These are phyloP conservation scores for Apogon talboti DNA, from an alignment of 2,797 vertebrate genomes.

Conservation along the genomic window DNA sequence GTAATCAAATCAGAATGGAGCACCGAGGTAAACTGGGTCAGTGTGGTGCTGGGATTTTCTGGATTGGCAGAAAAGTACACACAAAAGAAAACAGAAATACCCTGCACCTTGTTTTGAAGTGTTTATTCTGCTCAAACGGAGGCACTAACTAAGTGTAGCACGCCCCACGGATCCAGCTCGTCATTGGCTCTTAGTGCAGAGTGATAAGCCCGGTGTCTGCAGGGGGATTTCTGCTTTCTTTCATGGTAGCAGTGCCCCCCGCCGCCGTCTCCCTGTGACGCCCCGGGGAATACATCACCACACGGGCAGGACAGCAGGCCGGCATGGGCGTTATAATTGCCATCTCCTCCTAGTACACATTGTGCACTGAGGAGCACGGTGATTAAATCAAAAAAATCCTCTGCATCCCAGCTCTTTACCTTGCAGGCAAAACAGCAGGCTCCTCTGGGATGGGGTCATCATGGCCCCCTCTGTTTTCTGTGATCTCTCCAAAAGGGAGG, in stretches of 20 bases:
- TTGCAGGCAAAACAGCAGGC: conserved; percentile 85
- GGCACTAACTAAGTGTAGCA: conserved; percentile 52
- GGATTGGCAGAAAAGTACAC: conserved; percentile 55
- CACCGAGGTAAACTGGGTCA: conserved; percentile 65
- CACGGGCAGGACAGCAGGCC: conserved; percentile 76
- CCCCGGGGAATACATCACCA: conserved; percentile 78
- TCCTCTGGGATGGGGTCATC: conserved; percentile 82
- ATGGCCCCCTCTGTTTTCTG: conserved; percentile 73
- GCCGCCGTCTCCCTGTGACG: conserved; percentile 61
- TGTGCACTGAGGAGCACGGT: conserved; percentile 70
- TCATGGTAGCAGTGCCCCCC: conserved; percentile 73
- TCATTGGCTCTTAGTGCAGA: conserved; percentile 53
- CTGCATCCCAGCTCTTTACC: conserved; percentile 78
- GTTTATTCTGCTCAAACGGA: conserved; percentile 61
- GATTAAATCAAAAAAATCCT: conserved; percentile 83
- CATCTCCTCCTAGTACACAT: conserved; percentile 77
- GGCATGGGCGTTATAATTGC: conserved; percentile 83
- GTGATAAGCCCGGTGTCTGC: conserved; percentile 54
- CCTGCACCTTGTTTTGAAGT: conserved; percentile 51
- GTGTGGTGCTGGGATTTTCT: conserved; percentile 42
- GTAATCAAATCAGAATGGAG: conserved; percentile 58
- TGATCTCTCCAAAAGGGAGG: conserved; percentile 72
- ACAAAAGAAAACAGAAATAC: conserved; percentile 51
- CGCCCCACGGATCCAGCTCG: conserved; percentile 44
- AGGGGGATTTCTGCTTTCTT: conserved; percentile 68